phyloP scores from a whole-genome alignment of 2,797 vertebrate species.

The Macroramphosus scolopax region DNA sequence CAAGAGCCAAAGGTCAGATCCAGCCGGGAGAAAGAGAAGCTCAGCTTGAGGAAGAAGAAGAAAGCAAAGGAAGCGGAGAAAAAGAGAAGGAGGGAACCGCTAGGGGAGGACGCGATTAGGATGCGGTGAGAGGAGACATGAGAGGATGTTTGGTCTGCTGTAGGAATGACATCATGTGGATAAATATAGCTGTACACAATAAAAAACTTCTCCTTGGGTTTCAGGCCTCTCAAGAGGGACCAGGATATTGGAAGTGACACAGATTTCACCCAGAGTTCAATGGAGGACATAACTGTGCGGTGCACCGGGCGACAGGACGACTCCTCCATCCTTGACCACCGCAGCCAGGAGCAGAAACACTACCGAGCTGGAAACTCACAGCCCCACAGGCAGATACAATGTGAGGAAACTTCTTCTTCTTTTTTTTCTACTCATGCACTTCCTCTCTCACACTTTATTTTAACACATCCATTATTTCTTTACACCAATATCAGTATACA shows the following conservation, averaged over 20 bases:
- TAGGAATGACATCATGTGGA: conserved; percentile 20
- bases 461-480: no score
- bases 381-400: conserved; percentile 50
- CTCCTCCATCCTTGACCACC: conserved; percentile 75
- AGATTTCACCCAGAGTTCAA: conserved; percentile 82
- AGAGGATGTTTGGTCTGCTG: conserved; percentile 56
- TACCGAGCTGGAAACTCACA: conserved; percentile 53
- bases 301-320: conserved; percentile 62
- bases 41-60: conserved; percentile 74
- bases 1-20: conserved; percentile 51
- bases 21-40: conserved; percentile 64
- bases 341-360: conserved; percentile 74
- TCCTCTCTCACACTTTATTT: no score
- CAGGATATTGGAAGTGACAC: conserved; percentile 81
- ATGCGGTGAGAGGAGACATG: conserved; percentile 85
- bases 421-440: no score
- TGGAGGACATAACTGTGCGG: conserved; percentile 77
- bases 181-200: not conserved
- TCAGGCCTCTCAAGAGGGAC: conserved; percentile 76
- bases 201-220: conserved; percentile 4
- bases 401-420: conserved; percentile 39
- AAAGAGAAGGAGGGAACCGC: conserved; percentile 81
- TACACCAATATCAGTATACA: no score
- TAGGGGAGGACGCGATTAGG: conserved; percentile 87
- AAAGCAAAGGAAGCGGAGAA: conserved; percentile 79